These are phyloP conservation scores for Melinopterus prodromus DNA, from an alignment of 2,888 invertebrate genomes.

Conservation along the genomic window DNA sequence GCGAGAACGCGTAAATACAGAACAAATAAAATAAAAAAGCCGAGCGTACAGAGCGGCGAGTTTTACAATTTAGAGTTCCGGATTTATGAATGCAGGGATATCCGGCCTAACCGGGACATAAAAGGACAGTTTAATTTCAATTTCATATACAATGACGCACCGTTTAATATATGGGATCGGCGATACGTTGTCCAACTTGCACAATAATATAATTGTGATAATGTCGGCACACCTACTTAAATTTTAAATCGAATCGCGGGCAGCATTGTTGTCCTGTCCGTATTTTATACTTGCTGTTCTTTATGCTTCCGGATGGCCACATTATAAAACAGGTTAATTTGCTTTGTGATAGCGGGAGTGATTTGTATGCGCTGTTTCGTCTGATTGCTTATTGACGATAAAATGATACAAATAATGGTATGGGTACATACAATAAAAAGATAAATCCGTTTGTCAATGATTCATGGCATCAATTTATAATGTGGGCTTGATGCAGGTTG, in stretches of 20 bases:
- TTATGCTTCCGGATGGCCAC: neutral
- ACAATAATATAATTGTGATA: constrained; percentile 32
- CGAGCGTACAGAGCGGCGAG: neutral
- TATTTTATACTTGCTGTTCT: neutral
- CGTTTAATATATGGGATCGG: constrained; percentile 49
- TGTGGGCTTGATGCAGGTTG: too few species aligned
- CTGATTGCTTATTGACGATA: neutral
- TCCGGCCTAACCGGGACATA: constrained; percentile 50
- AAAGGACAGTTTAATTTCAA: constrained; percentile 57
- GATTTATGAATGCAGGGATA: constrained; percentile 54
- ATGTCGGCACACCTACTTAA: constrained; percentile 35
- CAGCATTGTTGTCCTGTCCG: neutral
- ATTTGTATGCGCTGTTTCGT: neutral
- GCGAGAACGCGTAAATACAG: constrained; percentile 54
- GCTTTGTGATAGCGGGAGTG: neutral
- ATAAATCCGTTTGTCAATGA: too few species aligned
- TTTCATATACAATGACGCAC: constrained; percentile 52
- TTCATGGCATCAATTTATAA: too few species aligned
- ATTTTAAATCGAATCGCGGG: constrained; percentile 4
- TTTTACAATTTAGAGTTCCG: constrained; percentile 52
- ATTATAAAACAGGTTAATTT: constrained; percentile 4
- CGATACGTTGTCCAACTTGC: constrained; percentile 46
- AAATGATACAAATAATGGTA: neutral
- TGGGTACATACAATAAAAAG: too few species aligned
- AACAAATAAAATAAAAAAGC: constrained; percentile 45